Conservation (phyloP, 1,140 invertebrate genomes). For the Saxidomus purpurata region DNA sequence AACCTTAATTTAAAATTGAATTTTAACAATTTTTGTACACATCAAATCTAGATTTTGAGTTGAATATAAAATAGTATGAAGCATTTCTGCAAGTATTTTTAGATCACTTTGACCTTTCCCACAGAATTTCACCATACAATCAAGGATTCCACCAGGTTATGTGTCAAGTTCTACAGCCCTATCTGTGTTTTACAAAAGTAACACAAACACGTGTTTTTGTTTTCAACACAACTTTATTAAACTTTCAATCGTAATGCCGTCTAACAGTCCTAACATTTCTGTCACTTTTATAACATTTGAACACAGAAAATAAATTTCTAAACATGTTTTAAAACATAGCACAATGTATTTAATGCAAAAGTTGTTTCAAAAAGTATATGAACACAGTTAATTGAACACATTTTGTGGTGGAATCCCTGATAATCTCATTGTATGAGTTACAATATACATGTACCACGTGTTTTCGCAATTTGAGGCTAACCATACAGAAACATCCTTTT, state of each 20-base stretch:
- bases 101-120: too few species aligned
- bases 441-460: too few species aligned
- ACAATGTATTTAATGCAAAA: background rate
- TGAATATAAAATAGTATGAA: too few species aligned
- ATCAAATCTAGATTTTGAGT: too few species aligned
- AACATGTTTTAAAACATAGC: background rate
- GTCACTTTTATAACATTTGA: background rate
- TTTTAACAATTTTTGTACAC: too few species aligned
- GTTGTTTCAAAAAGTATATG: too few species aligned
- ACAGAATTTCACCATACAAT: background rate
- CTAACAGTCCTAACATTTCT: background rate
- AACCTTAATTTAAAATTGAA: too few species aligned
- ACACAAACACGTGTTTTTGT: background rate
- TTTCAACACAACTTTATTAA: background rate
- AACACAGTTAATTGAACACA: background rate
- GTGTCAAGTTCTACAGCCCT: background rate
- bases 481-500: too few species aligned
- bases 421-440: too few species aligned
- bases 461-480: too few species aligned
- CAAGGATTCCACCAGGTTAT: slow-evolving; percentile 7
- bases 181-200: background rate
- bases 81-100: too few species aligned
- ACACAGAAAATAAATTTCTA: background rate
- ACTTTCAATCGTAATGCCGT: background rate
- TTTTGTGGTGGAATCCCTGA: slow-evolving; percentile 6